Conservation (phyloP, 2,888 invertebrate species). For the Leptinotarsa juncta region DNA sequence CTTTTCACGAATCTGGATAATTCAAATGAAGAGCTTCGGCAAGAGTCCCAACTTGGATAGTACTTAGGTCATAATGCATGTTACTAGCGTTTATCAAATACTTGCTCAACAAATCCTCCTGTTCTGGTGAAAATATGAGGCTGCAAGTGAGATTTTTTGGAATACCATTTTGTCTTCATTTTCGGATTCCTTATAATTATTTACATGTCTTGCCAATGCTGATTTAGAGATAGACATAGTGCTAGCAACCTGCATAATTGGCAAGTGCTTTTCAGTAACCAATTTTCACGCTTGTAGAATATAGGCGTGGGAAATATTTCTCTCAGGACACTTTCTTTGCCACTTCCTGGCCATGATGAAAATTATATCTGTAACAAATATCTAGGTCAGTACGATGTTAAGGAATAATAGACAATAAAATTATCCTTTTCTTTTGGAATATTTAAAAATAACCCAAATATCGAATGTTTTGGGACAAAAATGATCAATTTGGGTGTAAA, state of each 20-base stretch:
- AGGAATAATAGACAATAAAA: slow-evolving; percentile 1
- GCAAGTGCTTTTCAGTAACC: not conserved
- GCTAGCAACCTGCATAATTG: not conserved
- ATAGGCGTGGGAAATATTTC: not conserved
- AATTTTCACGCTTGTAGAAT: not conserved
- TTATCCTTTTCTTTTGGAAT: not conserved
- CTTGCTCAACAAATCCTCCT: slow-evolving; percentile 27
- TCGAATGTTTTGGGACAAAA: not conserved
- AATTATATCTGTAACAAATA: slow-evolving; percentile 11
- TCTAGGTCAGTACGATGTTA: not conserved
- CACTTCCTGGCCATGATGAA: slow-evolving; percentile 1
- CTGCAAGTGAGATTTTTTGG: not conserved
- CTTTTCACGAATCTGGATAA: slow-evolving; percentile 3
- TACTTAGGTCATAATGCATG: slow-evolving; percentile 33
- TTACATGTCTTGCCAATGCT: no score
- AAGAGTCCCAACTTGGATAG: slow-evolving; percentile 26
- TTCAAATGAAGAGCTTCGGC: slow-evolving; percentile 19
- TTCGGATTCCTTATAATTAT: not conserved
- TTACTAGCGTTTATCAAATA: slow-evolving; percentile 33
- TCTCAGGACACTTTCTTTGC: not conserved
- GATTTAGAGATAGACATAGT: no score
- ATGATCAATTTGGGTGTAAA: slow-evolving; percentile 1
- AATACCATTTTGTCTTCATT: slow-evolving; percentile 1
- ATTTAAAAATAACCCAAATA: not conserved
- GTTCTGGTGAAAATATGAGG: slow-evolving; percentile 1